Percentiles rank a stretch among this genome's conserved stretches.
Evolutionary conservation across 2,113 vertebrate genomes (phyloP).

Genomic region (Neodontobutis hainanensis): DNA sequence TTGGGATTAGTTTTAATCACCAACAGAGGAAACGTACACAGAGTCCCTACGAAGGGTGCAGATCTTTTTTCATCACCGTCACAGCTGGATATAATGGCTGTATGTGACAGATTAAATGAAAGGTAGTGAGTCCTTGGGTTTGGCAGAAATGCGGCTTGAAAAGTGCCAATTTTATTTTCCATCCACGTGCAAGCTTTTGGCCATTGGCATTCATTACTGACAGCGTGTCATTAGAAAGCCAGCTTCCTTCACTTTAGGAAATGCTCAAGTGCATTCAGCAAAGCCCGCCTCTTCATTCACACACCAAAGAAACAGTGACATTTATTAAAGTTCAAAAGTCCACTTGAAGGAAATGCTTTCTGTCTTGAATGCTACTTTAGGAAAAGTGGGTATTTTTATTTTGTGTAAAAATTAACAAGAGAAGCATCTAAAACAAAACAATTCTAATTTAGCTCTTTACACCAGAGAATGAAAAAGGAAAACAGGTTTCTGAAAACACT

Average conservation of each 20-base stretch:
- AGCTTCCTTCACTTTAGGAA: constrained; percentile 46
- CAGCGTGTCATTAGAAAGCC: constrained; percentile 53
- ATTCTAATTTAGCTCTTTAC: too few species aligned
- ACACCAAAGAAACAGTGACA: background rate
- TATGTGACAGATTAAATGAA: constrained; percentile 60
- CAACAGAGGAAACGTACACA: constrained; percentile 39
- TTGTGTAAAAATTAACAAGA: background rate
- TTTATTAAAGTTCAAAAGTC: constrained; percentile 14
- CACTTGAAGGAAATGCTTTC: background rate
- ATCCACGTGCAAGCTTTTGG: constrained; percentile 30
- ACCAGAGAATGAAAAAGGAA: too few species aligned
- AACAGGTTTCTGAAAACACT: too few species aligned
- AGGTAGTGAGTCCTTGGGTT: constrained; percentile 28
- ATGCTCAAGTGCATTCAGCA: constrained; percentile 39
- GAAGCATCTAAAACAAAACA: too few species aligned
- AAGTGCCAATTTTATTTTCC: constrained; percentile 59
- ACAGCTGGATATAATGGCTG: constrained; percentile 48
- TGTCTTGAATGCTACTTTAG: background rate
- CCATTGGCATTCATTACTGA: constrained; percentile 57
- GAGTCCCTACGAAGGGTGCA: constrained; percentile 31
- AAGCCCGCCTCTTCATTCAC: constrained; percentile 1
- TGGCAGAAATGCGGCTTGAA: constrained; percentile 34
- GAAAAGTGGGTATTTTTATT: background rate
- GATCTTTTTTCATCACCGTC: constrained; percentile 40
- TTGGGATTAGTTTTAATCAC: constrained; percentile 60